phyloP scores from a whole-genome alignment of 2,888 invertebrate species.

The Hanleya hanleyi region DNA sequence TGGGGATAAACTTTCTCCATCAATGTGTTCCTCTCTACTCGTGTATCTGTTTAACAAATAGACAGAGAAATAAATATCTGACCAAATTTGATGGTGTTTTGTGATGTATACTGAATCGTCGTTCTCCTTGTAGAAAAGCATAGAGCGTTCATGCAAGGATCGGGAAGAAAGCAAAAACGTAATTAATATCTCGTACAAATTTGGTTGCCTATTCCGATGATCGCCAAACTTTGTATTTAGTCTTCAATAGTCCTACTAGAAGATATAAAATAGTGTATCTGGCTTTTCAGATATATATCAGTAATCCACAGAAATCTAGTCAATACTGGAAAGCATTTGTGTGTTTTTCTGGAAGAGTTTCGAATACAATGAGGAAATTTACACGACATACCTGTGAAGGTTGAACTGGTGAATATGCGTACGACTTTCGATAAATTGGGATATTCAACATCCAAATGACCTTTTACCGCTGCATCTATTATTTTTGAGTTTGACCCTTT shows the following conservation, averaged over 20 bases:
- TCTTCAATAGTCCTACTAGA: no score
- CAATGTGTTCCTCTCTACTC: slow-evolving; percentile 59
- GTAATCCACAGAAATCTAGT: no score
- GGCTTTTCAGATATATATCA: no score
- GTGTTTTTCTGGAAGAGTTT: no score
- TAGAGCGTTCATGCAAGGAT: no score
- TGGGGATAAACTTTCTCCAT: slow-evolving; percentile 64
- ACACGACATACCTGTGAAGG: slow-evolving; percentile 57
- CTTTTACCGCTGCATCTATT: slow-evolving; percentile 20
- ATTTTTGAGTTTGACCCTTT: neutral
- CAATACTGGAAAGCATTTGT: no score
- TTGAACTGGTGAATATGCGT: slow-evolving; percentile 64
- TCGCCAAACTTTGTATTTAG: no score
- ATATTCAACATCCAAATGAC: slow-evolving; percentile 43
- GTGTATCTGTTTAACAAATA: slow-evolving; percentile 52
- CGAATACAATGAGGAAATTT: neutral
- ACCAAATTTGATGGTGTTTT: neutral
- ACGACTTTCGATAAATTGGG: slow-evolving; percentile 58
- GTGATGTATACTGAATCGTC: no score
- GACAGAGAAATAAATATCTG: neutral
- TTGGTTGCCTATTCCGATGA: no score
- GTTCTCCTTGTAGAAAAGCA: no score
- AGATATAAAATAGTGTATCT: no score
- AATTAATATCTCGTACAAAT: no score
- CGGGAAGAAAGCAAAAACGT: neutral